Base-by-base conservation (phyloP, 2,888 invertebrate genomes). In the Heliconius hortense region DNA sequence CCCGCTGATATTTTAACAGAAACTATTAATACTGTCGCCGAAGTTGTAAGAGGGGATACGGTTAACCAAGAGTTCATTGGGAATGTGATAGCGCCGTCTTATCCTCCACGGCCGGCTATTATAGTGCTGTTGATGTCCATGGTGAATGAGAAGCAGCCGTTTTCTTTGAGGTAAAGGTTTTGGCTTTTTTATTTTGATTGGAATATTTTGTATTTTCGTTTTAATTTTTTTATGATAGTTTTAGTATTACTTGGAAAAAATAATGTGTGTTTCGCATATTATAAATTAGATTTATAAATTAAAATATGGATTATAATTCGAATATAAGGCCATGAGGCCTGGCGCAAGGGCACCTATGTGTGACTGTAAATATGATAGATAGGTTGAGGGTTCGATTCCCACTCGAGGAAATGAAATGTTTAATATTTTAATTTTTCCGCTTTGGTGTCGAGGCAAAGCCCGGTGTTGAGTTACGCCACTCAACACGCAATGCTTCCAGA, bases 141-240 rank as follows among this genome's bases (percentile, higher is more conserved):
- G 98, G 98, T 98, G 10, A 99, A 99, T 88, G 99, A 99, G 88
- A 99, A 98, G 85, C 99, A 99, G 88, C 97, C 98, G 0, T 97
- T 99, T 86, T 92, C 94, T 7, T 86, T 96, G 60, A 90, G 94
- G 94, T 94, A 75, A 86, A 18, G 39, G 13, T 21, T 39, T 39
- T 60, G 26, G 15, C 15, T 15, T 35, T 70, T 11, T 70, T 35
- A 31, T 59, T 53, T 48, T 68, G 26, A 53, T 26, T 53, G 53
- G 5, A 53, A 53, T 53, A 21, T 53, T 24, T 53, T 31, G 18
- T 31, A 53, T 18, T 24, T n/a, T 66, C 7, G 1, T 64, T 31
- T 11, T n/a, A 11, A 64, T 35, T 35, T 3, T 39, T 43, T 43
- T 15, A 15, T n/a, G 53, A 7, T 21, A 18, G 53, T 56, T 56